Conservation (phyloP, 2,797 vertebrate genomes). For the Fringilla coelebs region DNA sequence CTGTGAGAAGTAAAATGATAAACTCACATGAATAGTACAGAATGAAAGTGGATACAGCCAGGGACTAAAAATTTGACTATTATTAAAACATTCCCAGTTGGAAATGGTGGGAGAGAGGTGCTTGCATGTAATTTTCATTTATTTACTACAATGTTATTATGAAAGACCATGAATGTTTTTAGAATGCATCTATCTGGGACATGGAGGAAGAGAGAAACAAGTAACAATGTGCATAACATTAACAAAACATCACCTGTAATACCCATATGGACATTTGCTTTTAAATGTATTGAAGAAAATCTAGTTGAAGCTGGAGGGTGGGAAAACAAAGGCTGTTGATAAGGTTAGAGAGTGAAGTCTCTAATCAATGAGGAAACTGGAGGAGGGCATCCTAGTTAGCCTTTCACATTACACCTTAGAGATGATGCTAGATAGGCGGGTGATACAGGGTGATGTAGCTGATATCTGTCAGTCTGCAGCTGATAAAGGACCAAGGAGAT, state of each 20-base stretch:
- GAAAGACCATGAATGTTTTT: background rate
- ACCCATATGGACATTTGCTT: background rate
- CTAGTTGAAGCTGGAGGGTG: background rate
- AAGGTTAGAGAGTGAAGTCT: background rate
- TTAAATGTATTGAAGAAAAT: background rate
- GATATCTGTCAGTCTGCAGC: background rate
- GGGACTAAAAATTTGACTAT: background rate
- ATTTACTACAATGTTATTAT: background rate
- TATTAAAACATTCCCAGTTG: background rate
- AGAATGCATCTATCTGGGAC: background rate
- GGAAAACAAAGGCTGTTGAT: background rate
- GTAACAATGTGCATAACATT: background rate
- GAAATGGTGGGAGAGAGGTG: background rate
- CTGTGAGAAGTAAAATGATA: background rate
- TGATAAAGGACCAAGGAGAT: background rate
- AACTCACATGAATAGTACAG: background rate
- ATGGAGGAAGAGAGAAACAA: background rate
- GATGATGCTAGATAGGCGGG: background rate
- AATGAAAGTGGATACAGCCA: background rate
- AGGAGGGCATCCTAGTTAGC: background rate
- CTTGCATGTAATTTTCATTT: background rate
- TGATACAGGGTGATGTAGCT: background rate
- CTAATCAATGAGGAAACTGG: background rate
- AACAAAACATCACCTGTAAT: fast-evolving
- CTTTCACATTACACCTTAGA: background rate